These are phyloP conservation scores for Vipera ursinii DNA, from an alignment of 2,797 vertebrate genomes.

Conservation along the genomic window DNA sequence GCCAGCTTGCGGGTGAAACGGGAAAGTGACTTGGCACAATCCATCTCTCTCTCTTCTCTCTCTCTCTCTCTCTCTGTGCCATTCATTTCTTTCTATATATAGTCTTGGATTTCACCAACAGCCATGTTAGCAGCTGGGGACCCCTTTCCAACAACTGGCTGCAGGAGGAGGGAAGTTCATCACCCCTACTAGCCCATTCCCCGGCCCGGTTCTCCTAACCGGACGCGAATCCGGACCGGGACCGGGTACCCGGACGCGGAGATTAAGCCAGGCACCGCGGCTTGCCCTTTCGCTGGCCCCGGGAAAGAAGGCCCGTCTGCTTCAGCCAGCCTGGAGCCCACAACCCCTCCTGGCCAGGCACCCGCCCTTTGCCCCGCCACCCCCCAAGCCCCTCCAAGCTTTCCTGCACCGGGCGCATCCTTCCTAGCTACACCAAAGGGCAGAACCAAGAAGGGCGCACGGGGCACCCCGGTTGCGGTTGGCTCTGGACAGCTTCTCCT, in stretches of 20 bases:
- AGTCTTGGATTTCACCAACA: neutral
- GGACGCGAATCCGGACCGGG: no score
- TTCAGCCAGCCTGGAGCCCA: neutral
- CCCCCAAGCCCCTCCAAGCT: neutral
- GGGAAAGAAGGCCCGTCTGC: neutral
- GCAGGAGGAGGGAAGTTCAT: neutral
- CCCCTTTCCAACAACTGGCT: neutral
- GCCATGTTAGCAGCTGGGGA: neutral
- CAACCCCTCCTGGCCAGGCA: neutral
- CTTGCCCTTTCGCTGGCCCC: neutral
- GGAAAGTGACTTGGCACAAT: constrained; percentile 1
- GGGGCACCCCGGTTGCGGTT: neutral
- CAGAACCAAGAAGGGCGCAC: neutral
- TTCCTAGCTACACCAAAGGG: neutral
- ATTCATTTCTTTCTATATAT: neutral
- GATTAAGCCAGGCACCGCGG: neutral
- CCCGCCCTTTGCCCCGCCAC: neutral
- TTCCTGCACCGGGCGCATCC: neutral
- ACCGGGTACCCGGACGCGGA: neutral
- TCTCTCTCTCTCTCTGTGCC: neutral
- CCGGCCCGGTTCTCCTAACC: neutral
- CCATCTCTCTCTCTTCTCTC: no score
- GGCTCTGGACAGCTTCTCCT: neutral
- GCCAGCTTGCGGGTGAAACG: neutral
- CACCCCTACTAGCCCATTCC: neutral